These are phyloP conservation scores for Papilio dardanus DNA, from an alignment of 1,140 invertebrate species.

Conservation along the genomic window DNA sequence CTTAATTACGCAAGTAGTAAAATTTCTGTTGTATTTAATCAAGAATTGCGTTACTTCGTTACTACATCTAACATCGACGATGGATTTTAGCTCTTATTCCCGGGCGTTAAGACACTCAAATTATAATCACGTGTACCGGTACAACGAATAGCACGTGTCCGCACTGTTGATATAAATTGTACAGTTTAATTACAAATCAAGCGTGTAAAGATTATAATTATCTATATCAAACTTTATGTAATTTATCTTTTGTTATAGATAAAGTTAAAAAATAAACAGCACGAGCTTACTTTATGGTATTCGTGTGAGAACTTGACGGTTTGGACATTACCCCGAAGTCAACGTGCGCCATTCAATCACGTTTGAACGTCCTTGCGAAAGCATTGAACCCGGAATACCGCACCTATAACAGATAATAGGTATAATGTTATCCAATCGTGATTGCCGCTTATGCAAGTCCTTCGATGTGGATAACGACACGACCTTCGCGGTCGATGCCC, in stretches of 20 bases:
- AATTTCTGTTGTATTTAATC: constrained; percentile 44
- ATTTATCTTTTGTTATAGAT: background rate
- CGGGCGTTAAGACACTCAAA: background rate
- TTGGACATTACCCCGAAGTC: constrained; percentile 4
- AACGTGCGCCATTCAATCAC: constrained; percentile 45
- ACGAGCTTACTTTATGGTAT: background rate
- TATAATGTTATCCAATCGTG: constrained; percentile 59
- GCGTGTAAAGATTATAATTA: background rate
- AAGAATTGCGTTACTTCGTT: constrained; percentile 3
- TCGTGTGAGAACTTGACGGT: background rate
- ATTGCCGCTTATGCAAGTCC: constrained; percentile 65
- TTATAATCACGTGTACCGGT: background rate
- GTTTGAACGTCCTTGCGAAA: constrained; percentile 66
- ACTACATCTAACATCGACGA: background rate
- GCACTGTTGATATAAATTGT: constrained; percentile 7
- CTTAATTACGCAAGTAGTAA: constrained; percentile 49
- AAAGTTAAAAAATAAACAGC: background rate
- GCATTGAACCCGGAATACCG: constrained; percentile 70
- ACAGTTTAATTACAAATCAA: constrained; percentile 21
- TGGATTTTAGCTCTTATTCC: constrained; percentile 27
- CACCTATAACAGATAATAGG: constrained; percentile 54
- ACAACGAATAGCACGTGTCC: constrained; percentile 5
- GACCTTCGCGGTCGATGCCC: constrained; percentile 69
- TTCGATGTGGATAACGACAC: constrained; percentile 58
- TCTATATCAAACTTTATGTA: constrained; percentile 2